Evolutionary conservation across 2,797 vertebrate genomes (phyloP).

Genomic region (Picus viridis): DNA sequence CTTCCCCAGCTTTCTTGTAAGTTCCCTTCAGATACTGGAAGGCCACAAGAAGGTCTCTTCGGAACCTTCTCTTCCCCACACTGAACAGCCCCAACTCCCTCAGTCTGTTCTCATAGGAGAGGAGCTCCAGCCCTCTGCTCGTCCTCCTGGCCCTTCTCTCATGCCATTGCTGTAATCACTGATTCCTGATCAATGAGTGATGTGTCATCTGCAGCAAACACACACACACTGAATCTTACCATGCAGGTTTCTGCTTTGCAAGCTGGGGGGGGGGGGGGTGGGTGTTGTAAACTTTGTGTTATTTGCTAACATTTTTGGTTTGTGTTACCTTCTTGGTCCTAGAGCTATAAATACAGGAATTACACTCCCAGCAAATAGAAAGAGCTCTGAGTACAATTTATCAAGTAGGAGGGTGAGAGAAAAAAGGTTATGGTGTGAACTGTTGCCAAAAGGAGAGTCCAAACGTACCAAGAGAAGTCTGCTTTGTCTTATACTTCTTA

Average conservation of each 20-base stretch:
- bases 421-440: not conserved
- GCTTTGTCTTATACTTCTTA: conserved; percentile 12
- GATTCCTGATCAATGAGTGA: accelerated
- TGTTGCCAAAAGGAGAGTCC: not conserved
- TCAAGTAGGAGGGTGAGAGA: not conserved
- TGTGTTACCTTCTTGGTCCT: not conserved
- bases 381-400: not conserved
- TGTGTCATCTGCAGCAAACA: accelerated
- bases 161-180: too few relatives aligned
- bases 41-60: too few relatives aligned
- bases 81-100: too few relatives aligned
- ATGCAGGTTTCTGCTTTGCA: not conserved
- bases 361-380: not conserved
- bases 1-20: too few relatives aligned
- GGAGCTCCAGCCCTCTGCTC: too few relatives aligned
- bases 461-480: not conserved
- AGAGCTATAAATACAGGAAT: not conserved
- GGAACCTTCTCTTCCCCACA: too few relatives aligned
- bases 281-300: not conserved
- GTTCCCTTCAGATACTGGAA: too few relatives aligned
- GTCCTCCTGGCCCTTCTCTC: too few relatives aligned
- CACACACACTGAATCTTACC: accelerated
- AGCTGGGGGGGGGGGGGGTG: not conserved
- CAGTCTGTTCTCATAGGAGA: too few relatives aligned
- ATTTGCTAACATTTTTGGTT: too few relatives aligned